Evolutionary conservation across 1,140 invertebrate genomes (phyloP), one percentile per base, ranked within the genome.

Genomic region (Macrobrachium rosenbergii): DNA sequence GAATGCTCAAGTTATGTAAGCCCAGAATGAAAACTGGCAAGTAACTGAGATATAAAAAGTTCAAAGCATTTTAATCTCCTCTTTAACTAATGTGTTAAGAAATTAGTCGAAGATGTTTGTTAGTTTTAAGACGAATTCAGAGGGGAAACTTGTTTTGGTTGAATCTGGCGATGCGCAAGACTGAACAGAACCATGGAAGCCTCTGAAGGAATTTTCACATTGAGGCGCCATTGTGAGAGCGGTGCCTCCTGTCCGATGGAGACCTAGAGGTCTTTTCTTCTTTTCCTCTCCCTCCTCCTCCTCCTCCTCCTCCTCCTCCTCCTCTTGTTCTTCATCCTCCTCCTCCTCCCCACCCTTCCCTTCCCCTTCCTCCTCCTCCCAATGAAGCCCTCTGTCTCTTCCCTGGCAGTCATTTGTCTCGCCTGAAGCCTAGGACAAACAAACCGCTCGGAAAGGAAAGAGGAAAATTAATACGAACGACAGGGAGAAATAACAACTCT

Each of bases 391-490:
- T 52, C 52, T 52, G 52, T 52, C 52, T 52, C 52, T 52, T 52
- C 52, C 52, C n/a, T 21, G 67, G 67, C 67, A 28, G 67, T 28
- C 67, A 69, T 69, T 69, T 69, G 67, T 69, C 67, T 28, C 67
- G 67, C 67, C 67, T 21, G 67, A 69, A 69, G 67, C 67, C 21
- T 28, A 69, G 28, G 67, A 69, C 67, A 69, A 69, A 69, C 67
- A 69, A 28, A 69, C 17, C 67, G 67, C 10, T 28, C 67, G 19
- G 28, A 69, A 23, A 69, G 67, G 28, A 69, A 69, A 67, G 28
- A 69, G 67, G 67, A 69, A 21, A 69, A n/a, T 69, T 69, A 69
- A 69, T 69, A 23, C 67, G 28, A 69, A 69, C 67, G 67, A 28
- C 17, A 19, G 67, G 14, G 28, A 12, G 67, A 69, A 69, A 69